phyloP scores from a whole-genome alignment of 1,140 invertebrate species.

The Semibalanus balanoides region DNA sequence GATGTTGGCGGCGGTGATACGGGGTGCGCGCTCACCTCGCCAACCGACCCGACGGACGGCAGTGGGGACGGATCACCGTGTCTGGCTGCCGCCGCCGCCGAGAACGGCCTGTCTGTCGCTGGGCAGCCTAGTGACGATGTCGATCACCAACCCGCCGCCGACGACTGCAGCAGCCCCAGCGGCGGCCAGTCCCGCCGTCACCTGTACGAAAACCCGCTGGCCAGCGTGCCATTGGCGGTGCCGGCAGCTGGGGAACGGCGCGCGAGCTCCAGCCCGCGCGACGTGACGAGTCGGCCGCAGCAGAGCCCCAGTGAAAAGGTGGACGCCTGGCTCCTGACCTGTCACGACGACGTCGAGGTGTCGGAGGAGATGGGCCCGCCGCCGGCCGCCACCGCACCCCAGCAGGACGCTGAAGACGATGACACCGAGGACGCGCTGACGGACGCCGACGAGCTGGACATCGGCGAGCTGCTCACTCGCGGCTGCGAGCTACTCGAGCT shows the following conservation, averaged over 20 bases:
- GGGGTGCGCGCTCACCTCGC: background rate
- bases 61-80: background rate
- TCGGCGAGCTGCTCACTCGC: background rate
- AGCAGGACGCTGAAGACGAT: constrained; percentile 12
- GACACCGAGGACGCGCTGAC: constrained; percentile 15
- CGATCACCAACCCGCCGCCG: too few species aligned
- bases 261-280: too few species aligned
- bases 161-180: too few species aligned
- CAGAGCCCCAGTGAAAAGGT: background rate
- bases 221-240: too few species aligned
- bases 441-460: constrained; percentile 10
- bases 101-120: too few species aligned
- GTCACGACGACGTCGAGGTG: background rate
- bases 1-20: background rate
- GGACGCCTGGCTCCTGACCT: background rate
- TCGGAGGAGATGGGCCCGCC: background rate
- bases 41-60: background rate
- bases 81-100: background rate
- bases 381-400: too few species aligned
- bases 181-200: background rate
- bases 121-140: too few species aligned
- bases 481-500: background rate
- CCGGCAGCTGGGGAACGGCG: too few species aligned
- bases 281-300: background rate
- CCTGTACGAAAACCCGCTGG: background rate